Conservation (phyloP, 2,113 vertebrate genomes). For the Sylvia atricapilla region DNA sequence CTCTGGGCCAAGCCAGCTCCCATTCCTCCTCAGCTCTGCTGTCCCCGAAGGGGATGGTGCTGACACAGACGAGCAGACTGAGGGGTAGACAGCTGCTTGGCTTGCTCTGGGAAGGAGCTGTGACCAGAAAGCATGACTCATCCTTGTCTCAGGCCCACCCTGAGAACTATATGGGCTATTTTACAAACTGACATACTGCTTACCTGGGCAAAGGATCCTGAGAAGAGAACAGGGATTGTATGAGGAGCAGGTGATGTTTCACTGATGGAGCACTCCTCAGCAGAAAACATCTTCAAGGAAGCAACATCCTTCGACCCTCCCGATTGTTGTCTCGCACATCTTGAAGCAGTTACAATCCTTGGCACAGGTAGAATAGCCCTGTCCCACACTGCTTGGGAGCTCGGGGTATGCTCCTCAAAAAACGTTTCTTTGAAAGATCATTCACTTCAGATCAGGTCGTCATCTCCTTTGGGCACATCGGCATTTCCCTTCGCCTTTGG, state of each 20-base stretch:
- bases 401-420: neutral
- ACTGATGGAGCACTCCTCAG: neutral
- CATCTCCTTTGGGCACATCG: neutral
- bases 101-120: neutral
- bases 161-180: neutral
- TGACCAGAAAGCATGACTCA: neutral
- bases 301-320: neutral
- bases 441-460: neutral
- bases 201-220: neutral
- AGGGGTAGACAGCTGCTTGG: neutral
- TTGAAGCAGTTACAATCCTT: rapidly evolving
- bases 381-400: neutral
- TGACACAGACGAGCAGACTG: neutral
- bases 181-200: neutral
- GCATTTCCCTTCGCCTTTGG: neutral
- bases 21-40: rapidly evolving
- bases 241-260: neutral
- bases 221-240: neutral
- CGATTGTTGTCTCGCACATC: rapidly evolving
- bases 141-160: neutral
- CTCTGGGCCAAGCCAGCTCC: neutral
- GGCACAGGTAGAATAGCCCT: rapidly evolving
- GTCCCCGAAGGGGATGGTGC: neutral
- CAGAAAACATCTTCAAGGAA: neutral
- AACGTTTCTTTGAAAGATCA: neutral